A percentile compares a stretch with the other conserved stretches of the same genome.
These are phyloP conservation scores for Gymnothorax javanicus DNA, from an alignment of 2,797 vertebrate genomes.

Conservation along the genomic window DNA sequence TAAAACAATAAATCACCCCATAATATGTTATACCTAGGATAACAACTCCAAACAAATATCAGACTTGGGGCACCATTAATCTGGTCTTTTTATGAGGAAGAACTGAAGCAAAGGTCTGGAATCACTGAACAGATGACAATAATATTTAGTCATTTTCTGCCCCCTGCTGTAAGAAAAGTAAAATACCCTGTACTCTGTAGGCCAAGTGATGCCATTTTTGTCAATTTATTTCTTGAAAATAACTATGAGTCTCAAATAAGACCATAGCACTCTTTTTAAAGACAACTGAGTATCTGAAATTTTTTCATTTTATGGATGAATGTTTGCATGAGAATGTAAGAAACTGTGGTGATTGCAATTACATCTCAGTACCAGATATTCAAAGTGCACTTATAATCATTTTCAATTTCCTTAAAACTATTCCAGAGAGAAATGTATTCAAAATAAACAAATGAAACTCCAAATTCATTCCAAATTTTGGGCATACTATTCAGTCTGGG, in stretches of 20 bases:
- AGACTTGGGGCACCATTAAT: conserved; percentile 5
- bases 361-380: not conserved
- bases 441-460: not conserved
- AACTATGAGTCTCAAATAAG: not conserved
- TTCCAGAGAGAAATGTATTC: not conserved
- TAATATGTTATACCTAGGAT: not conserved
- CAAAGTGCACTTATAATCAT: not conserved
- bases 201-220: not conserved
- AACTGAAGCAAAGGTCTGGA: not conserved
- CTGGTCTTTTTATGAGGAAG: not conserved
- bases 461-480: conserved; percentile 10
- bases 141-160: conserved; percentile 15
- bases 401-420: not conserved
- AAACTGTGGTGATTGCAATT: no score
- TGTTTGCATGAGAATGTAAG: not conserved
- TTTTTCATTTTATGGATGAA: not conserved
- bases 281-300: not conserved
- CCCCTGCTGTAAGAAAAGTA: conserved; percentile 28
- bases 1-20: not conserved
- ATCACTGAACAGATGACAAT: not conserved
- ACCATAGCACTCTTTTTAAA: no score
- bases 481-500: conserved; percentile 12
- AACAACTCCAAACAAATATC: not conserved
- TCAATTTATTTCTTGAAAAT: not conserved
- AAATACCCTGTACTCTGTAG: not conserved